These are phyloP conservation scores for Myotis yumanensis DNA, from an alignment of 2,113 vertebrate species.

Conservation along the genomic window DNA sequence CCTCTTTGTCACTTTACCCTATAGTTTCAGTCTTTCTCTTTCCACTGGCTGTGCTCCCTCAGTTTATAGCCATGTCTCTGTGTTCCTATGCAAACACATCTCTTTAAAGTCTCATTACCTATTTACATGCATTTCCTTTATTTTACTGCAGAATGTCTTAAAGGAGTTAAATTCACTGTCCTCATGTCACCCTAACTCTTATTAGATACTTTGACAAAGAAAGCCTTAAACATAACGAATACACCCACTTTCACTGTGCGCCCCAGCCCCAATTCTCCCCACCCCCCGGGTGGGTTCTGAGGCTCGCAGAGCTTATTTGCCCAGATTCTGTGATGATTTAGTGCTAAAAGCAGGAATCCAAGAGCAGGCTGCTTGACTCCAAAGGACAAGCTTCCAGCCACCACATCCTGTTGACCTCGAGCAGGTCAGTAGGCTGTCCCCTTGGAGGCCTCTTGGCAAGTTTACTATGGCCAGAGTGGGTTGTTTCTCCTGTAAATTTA, in stretches of 20 bases:
- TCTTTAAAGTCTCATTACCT: neutral
- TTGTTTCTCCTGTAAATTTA: neutral
- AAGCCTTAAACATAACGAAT: neutral
- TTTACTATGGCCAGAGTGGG: neutral
- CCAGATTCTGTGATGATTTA: neutral
- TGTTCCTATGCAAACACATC: neutral
- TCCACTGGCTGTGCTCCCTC: neutral
- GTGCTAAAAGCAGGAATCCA: neutral
- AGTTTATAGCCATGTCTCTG: neutral
- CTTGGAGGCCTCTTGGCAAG: neutral
- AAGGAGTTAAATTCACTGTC: neutral
- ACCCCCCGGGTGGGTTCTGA: neutral
- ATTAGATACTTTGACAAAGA: neutral
- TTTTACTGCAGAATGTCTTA: neutral
- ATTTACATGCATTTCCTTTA: neutral
- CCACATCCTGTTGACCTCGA: neutral
- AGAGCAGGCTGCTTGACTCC: neutral
- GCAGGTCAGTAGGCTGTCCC: neutral
- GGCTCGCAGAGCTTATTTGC: neutral
- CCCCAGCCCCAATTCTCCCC: no score
- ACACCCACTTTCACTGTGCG: neutral
- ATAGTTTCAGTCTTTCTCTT: neutral
- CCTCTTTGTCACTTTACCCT: neutral
- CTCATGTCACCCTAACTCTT: constrained; percentile 10
- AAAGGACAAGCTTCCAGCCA: neutral